Conservation (phyloP, 2,797 vertebrate species). For the Gadopsis marmoratus region DNA sequence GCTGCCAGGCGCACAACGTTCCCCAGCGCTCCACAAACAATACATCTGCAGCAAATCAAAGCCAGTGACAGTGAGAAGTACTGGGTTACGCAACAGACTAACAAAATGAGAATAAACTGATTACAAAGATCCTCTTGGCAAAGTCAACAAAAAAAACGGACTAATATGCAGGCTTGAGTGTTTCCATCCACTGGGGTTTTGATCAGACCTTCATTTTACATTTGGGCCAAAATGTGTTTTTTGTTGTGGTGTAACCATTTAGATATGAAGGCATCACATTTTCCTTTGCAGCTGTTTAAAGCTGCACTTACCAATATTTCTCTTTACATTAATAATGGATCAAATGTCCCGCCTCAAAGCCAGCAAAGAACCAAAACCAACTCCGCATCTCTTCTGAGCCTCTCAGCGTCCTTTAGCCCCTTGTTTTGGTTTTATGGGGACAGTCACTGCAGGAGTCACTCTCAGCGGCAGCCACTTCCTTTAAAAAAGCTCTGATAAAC, state of each 20-base stretch:
- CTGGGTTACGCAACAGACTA: constrained; percentile 20
- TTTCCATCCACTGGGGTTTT: background rate
- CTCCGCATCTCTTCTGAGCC: too few species aligned
- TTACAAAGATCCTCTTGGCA: constrained; percentile 7
- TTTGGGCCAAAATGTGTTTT: background rate
- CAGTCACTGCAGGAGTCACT: background rate
- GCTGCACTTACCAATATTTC: background rate
- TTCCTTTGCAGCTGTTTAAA: background rate
- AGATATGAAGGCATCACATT: background rate
- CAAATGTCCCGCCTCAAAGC: too few species aligned
- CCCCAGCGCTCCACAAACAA: constrained; percentile 45
- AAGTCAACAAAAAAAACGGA: background rate
- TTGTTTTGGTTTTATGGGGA: background rate
- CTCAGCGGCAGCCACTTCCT: too few species aligned
- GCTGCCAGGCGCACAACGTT: constrained; percentile 60
- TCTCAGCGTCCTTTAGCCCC: background rate
- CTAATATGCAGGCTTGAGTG: background rate
- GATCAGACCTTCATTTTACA: background rate
- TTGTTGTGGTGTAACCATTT: background rate
- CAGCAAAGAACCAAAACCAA: background rate
- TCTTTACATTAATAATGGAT: background rate
- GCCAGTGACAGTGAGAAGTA: background rate
- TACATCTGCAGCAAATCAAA: constrained; percentile 52
- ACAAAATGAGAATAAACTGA: constrained; percentile 20
- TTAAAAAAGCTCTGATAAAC: too few species aligned